Conservation (phyloP, 2,888 invertebrate genomes). For the Lordiphosa fenestrarum region DNA sequence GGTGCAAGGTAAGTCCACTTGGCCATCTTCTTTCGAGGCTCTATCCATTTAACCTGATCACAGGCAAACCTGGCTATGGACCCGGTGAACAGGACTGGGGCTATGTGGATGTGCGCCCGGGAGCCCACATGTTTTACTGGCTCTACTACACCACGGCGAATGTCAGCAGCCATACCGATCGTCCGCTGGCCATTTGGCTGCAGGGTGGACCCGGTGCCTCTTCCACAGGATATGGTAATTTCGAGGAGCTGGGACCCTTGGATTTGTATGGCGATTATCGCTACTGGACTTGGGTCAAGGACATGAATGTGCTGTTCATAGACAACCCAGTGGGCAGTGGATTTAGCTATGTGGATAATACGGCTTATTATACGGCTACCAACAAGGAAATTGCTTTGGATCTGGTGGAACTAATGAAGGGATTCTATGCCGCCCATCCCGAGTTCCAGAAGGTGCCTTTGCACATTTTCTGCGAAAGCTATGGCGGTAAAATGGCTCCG, state of each 20-base stretch:
- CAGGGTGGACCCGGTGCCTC: slow-evolving; percentile 93
- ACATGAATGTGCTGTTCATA: slow-evolving; percentile 91
- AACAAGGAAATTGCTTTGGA: slow-evolving; percentile 87
- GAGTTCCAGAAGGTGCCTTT: slow-evolving; percentile 87
- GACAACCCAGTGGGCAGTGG: slow-evolving; percentile 96
- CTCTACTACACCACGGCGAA: slow-evolving; percentile 87
- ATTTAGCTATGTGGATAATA: slow-evolving; percentile 88
- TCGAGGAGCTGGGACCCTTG: slow-evolving; percentile 89
- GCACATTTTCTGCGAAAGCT: slow-evolving; percentile 94
- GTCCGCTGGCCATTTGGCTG: slow-evolving; percentile 91
- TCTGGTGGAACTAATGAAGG: slow-evolving; percentile 86
- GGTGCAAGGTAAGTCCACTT: slow-evolving; percentile 25
- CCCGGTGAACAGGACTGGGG: slow-evolving; percentile 87
- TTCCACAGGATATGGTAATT: slow-evolving; percentile 91
- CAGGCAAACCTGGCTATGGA: slow-evolving; percentile 81
- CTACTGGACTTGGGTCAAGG: slow-evolving; percentile 87
- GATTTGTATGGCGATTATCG: slow-evolving; percentile 85
- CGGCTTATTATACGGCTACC: slow-evolving; percentile 81
- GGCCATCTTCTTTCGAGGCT: neutral
- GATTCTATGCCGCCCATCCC: slow-evolving; percentile 85
- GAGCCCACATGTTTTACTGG: slow-evolving; percentile 94
- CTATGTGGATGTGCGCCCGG: slow-evolving; percentile 86
- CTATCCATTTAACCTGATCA: slow-evolving; percentile 56
- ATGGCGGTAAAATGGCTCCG: slow-evolving; percentile 96
- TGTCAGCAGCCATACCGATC: slow-evolving; percentile 83